Percentiles rank a stretch among this genome's conserved stretches.
Conservation (phyloP, 2,888 invertebrate species). For the Formica aserva region DNA sequence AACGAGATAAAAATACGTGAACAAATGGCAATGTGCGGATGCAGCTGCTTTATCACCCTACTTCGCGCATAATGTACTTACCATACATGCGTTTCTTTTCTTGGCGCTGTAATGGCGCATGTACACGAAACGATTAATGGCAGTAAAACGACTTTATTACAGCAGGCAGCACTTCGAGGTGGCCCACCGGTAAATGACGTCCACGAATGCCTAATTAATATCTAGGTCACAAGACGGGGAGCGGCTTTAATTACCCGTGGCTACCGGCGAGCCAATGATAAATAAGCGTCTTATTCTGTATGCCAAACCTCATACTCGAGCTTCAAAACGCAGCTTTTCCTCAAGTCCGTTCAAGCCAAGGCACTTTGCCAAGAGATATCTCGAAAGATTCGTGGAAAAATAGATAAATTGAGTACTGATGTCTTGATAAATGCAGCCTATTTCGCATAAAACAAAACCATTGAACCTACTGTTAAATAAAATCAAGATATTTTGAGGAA, state of each 20-base stretch:
- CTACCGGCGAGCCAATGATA: slow-evolving; percentile 69
- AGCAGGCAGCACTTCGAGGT: slow-evolving; percentile 22
- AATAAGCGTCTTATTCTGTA: slow-evolving; percentile 63
- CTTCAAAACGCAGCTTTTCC: slow-evolving; percentile 11
- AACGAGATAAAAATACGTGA: slow-evolving; percentile 55
- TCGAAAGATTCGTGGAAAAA: slow-evolving; percentile 18
- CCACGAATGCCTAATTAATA: slow-evolving; percentile 71
- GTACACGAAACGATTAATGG: slow-evolving; percentile 58
- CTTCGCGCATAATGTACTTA: slow-evolving; percentile 50
- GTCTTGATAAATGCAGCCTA: slow-evolving; percentile 19
- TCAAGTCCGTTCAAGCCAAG: slow-evolving; percentile 9
- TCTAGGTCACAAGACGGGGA: slow-evolving; percentile 70
- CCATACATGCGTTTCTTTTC: slow-evolving; percentile 38
- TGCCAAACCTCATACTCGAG: slow-evolving; percentile 25
- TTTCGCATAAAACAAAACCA: background rate
- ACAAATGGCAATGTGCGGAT: slow-evolving; percentile 60
- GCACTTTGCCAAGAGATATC: slow-evolving; percentile 35
- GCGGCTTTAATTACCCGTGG: slow-evolving; percentile 69
- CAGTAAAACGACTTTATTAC: slow-evolving; percentile 56
- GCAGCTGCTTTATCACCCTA: slow-evolving; percentile 68
- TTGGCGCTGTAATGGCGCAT: slow-evolving; percentile 16
- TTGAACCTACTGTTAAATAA: background rate
- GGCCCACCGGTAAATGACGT: slow-evolving; percentile 46
- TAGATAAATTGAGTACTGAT: slow-evolving; percentile 29
- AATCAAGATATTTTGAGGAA: background rate